Evolutionary conservation across 2,888 invertebrate species (phyloP).

Genomic region (Drosophila seclusa): DNA sequence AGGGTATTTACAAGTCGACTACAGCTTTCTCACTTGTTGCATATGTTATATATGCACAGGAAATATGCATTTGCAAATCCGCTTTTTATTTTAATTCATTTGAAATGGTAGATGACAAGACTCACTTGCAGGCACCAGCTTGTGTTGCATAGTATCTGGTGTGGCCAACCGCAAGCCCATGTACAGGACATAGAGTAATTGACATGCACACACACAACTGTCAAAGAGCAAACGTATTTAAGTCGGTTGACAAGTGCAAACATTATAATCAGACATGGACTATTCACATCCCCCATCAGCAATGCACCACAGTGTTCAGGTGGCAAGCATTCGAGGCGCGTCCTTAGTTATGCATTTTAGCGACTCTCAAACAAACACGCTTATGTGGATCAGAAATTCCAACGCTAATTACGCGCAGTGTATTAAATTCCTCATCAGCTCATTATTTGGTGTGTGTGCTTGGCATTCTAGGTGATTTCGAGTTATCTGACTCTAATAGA

Average conservation of each 20-base stretch:
- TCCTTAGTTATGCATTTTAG: conserved; percentile 32
- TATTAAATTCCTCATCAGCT: conserved; percentile 23
- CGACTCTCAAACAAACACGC: conserved; percentile 8
- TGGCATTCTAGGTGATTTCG: conserved; percentile 2
- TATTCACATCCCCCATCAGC: conserved; percentile 1
- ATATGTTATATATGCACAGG: background rate
- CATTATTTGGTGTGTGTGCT: conserved; percentile 6
- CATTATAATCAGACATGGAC: conserved; percentile 33
- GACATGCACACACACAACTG: background rate
- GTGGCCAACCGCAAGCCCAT: background rate
- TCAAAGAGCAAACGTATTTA: conserved; percentile 45
- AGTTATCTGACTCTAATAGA: background rate
- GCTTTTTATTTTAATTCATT: conserved; percentile 2
- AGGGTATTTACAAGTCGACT: background rate
- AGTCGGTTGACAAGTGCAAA: conserved; percentile 61
- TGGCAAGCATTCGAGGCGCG: conserved; percentile 36
- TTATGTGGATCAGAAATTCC: conserved; percentile 18
- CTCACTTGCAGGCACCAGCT: background rate
- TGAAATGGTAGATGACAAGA: background rate
- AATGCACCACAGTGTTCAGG: conserved; percentile 7
- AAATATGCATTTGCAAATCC: background rate
- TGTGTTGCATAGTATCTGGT: background rate
- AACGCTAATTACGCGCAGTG: conserved; percentile 26
- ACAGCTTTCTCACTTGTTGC: background rate
- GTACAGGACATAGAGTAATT: background rate